Percentiles rank a stretch among this genome's conserved stretches.
phyloP scores from a whole-genome alignment of 1,140 invertebrate species.

The Drosophila obscura region DNA sequence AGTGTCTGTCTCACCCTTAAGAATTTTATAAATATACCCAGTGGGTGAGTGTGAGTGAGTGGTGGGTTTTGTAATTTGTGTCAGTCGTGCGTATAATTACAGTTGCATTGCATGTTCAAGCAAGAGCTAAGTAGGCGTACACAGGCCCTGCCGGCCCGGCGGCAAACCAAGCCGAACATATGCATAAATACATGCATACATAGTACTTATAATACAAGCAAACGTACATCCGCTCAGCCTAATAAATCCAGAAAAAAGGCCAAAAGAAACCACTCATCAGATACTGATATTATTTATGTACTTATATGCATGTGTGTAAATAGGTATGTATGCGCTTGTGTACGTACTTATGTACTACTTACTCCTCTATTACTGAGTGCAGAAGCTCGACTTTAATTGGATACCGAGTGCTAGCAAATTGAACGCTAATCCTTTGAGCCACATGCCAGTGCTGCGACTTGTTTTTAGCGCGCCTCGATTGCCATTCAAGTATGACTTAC shows the following conservation, averaged over 20 bases:
- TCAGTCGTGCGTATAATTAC: conserved; percentile 77
- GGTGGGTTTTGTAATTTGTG: conserved; percentile 62
- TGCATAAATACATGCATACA: not conserved
- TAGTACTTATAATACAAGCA: not conserved
- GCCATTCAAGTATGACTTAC: conserved; percentile 29
- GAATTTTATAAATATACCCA: conserved; percentile 68
- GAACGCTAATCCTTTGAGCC: conserved; percentile 62
- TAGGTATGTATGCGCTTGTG: too few relatives aligned
- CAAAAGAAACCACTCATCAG: not conserved
- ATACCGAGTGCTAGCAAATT: conserved; percentile 50
- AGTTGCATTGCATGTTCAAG: conserved; percentile 68
- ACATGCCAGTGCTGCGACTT: conserved; percentile 54
- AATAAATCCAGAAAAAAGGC: conserved; percentile 21
- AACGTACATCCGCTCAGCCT: not conserved
- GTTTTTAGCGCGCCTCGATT: too few relatives aligned
- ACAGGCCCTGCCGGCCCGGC: not conserved
- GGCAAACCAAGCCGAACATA: conserved; percentile 28
- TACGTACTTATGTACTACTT: too few relatives aligned
- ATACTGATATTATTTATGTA: too few relatives aligned
- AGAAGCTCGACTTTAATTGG: conserved; percentile 54
- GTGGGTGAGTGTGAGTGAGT: not conserved
- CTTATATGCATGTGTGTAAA: too few relatives aligned
- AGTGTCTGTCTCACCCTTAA: conserved; percentile 43
- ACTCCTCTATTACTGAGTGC: not conserved
- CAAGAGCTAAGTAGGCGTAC: conserved; percentile 33